Base-by-base conservation (phyloP, 2,888 invertebrate genomes). In the Drosophila macrospina region DNA sequence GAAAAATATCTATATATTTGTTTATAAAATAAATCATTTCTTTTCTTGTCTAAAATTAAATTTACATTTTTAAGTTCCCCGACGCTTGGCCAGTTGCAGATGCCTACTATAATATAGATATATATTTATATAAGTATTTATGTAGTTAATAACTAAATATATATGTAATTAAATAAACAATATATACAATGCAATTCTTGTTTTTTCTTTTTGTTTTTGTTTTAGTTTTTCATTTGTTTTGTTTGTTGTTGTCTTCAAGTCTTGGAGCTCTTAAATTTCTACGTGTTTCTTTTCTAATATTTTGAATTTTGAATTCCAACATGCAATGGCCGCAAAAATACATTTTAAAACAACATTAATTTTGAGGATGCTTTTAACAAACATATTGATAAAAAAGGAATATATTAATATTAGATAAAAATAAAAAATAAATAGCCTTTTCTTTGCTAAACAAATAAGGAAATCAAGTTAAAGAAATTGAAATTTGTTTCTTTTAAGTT, bases 111-210 rank as follows among this genome's bases (percentile, higher is more conserved):
- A 66, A 55, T 61, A 57, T 70, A 57, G 48, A 57, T 65, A 64
- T 74, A 47, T 34, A 6, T 34, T 34, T 54, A 51, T 48, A 26
- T 57, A 48, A 20, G 5, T 56, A 50, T 48, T 13, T 51, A 39
- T 41, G 37, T 47, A 32, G 15, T 68, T 75, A 72, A 68, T 50
- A 50, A 15, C 41, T 74, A 56, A 52, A 44, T 69, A 55, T 67
- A 67, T 47, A 57, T 67, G 75, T 88, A 88, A 86, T 86, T 88
- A 83, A 83, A 86, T 83, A 88, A 88, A 88, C 83, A 83, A 80
- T 83, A 83, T 83, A 30, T 83, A 83, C 83, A 83, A 70, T 72
- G 84, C 62, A 83, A 68, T 75, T 64, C 41, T 63, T 57, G 45
- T 39, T 62, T 30, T 62, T 45, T 34, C 48, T 16, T 39, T 41